Evolutionary conservation across 1,140 invertebrate species (phyloP).

Genomic region (Neelides sp.): DNA sequence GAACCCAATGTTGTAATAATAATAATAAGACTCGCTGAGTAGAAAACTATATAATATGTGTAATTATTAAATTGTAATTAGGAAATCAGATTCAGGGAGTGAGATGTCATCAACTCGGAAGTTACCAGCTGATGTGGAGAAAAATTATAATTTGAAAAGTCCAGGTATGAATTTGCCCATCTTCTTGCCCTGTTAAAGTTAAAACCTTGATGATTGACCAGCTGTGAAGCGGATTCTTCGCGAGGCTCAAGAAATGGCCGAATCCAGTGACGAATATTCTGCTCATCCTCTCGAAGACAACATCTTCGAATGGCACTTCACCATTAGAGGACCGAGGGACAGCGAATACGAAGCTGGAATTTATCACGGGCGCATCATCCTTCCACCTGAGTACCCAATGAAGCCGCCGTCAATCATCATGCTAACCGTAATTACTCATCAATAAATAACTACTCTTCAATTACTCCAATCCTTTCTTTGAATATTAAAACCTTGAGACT

Average conservation of each 20-base stretch:
- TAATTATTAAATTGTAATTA: no score
- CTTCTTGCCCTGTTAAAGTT: no score
- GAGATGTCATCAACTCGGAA: no score
- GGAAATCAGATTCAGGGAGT: no score
- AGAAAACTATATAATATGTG: no score
- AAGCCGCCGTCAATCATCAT: constrained; percentile 92
- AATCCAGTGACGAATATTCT: constrained; percentile 79
- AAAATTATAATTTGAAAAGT: no score
- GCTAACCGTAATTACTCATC: constrained; percentile 56
- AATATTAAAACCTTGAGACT: constrained; percentile 1
- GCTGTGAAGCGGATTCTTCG: constrained; percentile 88
- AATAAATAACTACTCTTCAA: constrained; percentile 1
- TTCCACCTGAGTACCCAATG: constrained; percentile 89
- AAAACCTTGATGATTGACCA: constrained; percentile 38
- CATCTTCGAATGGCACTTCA: constrained; percentile 97
- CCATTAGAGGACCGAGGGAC: constrained; percentile 70
- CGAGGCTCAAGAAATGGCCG: constrained; percentile 69
- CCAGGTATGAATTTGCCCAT: no score
- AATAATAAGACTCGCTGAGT: no score
- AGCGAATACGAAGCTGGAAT: constrained; percentile 80
- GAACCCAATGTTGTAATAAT: no score
- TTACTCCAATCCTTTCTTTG: neutral
- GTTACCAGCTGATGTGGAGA: no score
- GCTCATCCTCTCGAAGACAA: constrained; percentile 88
- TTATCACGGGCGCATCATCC: constrained; percentile 81